These are phyloP conservation scores for Elephantulus edwardii DNA, from an alignment of 2,113 vertebrate genomes.

Conservation along the genomic window DNA sequence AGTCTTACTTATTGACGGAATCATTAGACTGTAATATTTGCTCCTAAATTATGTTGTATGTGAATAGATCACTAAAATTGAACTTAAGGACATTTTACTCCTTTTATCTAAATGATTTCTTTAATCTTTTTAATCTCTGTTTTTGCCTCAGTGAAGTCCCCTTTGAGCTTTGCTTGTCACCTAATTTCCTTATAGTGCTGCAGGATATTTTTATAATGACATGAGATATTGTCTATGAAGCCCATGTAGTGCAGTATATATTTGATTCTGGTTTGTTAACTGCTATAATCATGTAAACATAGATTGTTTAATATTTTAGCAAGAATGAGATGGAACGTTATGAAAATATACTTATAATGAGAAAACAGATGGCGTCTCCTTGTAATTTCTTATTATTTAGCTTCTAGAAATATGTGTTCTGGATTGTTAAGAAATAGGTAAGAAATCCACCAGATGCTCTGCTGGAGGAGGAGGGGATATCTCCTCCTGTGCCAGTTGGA, in stretches of 20 bases:
- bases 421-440: background rate
- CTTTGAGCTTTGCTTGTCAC: background rate
- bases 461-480: too few relatives aligned
- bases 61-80: slow-evolving; percentile 17
- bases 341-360: slow-evolving; percentile 37
- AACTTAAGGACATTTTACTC: background rate
- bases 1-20: background rate
- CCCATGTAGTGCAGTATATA: background rate
- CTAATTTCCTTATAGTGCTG: background rate
- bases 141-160: background rate
- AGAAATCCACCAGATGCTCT: too few relatives aligned
- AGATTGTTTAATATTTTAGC: background rate
- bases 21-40: slow-evolving; percentile 15
- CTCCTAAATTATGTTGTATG: slow-evolving; percentile 14
- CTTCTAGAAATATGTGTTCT: slow-evolving; percentile 14
- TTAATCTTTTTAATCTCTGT: background rate
- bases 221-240: background rate
- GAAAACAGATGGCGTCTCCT: slow-evolving; percentile 13
- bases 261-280: background rate
- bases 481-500: too few relatives aligned
- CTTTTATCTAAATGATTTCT: slow-evolving; percentile 44
- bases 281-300: background rate
- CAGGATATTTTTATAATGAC: background rate
- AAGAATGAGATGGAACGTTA: background rate
- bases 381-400: slow-evolving; percentile 25